Evolutionary conservation across 2,797 vertebrate genomes (phyloP).

Genomic region (Periparus ater): DNA sequence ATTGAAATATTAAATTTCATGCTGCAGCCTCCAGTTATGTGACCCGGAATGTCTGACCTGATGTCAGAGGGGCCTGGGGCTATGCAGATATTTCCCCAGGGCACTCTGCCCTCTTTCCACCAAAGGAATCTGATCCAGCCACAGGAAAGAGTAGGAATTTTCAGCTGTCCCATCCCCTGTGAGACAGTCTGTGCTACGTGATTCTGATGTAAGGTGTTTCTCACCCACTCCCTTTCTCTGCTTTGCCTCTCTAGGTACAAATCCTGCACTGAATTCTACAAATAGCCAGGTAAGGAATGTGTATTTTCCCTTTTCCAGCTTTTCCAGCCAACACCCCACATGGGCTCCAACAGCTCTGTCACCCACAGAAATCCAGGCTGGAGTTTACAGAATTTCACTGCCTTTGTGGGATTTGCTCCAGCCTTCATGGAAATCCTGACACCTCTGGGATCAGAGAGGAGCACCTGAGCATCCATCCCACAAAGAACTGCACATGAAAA

Average conservation of each 20-base stretch:
- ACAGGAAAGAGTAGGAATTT: constrained; percentile 69
- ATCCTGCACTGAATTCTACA: not conserved
- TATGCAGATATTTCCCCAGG: constrained; percentile 47
- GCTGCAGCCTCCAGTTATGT: constrained; percentile 55
- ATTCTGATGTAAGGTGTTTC: not conserved
- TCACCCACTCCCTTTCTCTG: not conserved
- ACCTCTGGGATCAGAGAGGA: not conserved
- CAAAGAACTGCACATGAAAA: not conserved
- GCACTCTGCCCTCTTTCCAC: constrained; percentile 50
- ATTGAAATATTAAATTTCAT: constrained; percentile 62
- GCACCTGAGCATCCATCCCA: not conserved
- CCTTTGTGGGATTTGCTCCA: not conserved
- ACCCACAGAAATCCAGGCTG: not conserved
- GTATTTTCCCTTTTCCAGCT: not conserved
- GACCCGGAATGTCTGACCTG: constrained; percentile 67
- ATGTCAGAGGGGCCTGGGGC: constrained; percentile 55
- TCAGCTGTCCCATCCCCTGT: constrained; percentile 66
- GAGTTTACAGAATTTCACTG: not conserved
- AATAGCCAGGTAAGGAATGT: not conserved
- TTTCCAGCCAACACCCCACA: not conserved
- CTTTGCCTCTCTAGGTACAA: not conserved
- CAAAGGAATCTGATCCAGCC: constrained; percentile 62
- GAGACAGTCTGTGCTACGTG: constrained; percentile 11
- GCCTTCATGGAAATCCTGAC: not conserved
- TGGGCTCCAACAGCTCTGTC: not conserved